These are phyloP conservation scores for Marmota flaviventris DNA, from an alignment of 2,113 vertebrate genomes.

Conservation along the genomic window DNA sequence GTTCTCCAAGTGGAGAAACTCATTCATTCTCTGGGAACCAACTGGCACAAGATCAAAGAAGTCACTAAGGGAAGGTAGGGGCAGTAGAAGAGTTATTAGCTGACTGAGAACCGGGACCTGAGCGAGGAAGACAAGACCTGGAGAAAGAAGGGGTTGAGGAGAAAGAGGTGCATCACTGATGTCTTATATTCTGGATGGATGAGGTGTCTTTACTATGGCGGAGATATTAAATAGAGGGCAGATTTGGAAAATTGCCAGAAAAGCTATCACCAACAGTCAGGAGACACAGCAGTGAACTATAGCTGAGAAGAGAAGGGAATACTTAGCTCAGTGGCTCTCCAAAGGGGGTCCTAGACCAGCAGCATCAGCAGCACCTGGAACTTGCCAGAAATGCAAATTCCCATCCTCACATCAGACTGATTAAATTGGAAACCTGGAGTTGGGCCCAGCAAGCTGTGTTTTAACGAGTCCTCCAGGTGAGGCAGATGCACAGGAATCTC, in stretches of 20 bases:
- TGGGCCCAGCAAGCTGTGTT: background rate
- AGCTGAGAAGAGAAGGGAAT: background rate
- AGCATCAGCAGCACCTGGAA: background rate
- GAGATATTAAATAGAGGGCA: background rate
- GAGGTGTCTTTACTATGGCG: background rate
- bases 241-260: background rate
- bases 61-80: background rate
- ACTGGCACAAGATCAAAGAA: fast-evolving
- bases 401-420: background rate
- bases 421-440: background rate
- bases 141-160: background rate
- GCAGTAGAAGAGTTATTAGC: background rate
- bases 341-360: background rate
- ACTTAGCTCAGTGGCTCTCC: background rate
- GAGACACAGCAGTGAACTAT: background rate
- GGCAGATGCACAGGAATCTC: background rate
- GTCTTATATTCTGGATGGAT: background rate
- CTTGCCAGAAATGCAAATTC: background rate
- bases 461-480: background rate
- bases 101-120: background rate
- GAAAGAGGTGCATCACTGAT: background rate
- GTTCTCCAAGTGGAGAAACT: background rate
- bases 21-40: background rate
- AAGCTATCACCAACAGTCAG: background rate
- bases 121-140: background rate